Percentiles rank a stretch among this genome's conserved stretches.
These are phyloP conservation scores for Hirtodrosophila duncani DNA, from an alignment of 2,888 invertebrate species.

Conservation along the genomic window DNA sequence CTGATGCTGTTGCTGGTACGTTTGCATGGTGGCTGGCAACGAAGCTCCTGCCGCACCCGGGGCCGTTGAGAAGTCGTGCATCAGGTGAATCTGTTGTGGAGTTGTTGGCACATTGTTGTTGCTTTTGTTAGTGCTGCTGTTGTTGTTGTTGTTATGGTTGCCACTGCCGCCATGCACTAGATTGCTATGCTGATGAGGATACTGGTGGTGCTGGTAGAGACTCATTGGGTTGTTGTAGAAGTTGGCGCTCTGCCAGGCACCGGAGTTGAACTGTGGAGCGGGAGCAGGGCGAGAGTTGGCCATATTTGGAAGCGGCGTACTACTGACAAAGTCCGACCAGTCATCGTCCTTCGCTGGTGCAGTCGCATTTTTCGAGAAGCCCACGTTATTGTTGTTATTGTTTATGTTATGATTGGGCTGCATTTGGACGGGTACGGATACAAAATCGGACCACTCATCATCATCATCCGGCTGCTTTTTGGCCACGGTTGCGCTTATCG, in stretches of 20 bases:
- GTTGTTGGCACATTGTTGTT: slow-evolving; percentile 46
- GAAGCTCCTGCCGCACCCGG: slow-evolving; percentile 29
- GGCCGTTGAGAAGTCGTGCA: slow-evolving; percentile 76
- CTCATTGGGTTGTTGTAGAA: slow-evolving; percentile 76
- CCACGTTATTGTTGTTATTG: slow-evolving; percentile 41
- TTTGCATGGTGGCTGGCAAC: slow-evolving; percentile 11
- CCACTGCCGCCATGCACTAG: slow-evolving; percentile 45
- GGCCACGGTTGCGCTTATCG: slow-evolving; percentile 70
- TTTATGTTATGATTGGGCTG: slow-evolving; percentile 18
- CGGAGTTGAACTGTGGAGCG: slow-evolving; percentile 75
- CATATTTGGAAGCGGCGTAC: slow-evolving; percentile 67
- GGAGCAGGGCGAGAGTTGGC: slow-evolving; percentile 9
- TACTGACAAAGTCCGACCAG: slow-evolving; percentile 81
- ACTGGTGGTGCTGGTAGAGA: slow-evolving; percentile 70
- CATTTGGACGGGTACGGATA: slow-evolving; percentile 74
- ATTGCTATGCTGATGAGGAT: slow-evolving; percentile 54
- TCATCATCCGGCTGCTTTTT: slow-evolving; percentile 71
- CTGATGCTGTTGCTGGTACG: slow-evolving; percentile 51
- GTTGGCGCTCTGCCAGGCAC: slow-evolving; percentile 76
- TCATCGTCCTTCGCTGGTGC: slow-evolving; percentile 78
- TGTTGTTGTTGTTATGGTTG: slow-evolving; percentile 41
- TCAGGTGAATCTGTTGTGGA: slow-evolving; percentile 74
- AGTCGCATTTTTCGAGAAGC: slow-evolving; percentile 17
- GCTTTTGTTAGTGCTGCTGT: slow-evolving; percentile 28
- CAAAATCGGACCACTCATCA: slow-evolving; percentile 81